phyloP scores from a whole-genome alignment of 2,888 invertebrate genomes.

The Eugnorisma glareosa region DNA sequence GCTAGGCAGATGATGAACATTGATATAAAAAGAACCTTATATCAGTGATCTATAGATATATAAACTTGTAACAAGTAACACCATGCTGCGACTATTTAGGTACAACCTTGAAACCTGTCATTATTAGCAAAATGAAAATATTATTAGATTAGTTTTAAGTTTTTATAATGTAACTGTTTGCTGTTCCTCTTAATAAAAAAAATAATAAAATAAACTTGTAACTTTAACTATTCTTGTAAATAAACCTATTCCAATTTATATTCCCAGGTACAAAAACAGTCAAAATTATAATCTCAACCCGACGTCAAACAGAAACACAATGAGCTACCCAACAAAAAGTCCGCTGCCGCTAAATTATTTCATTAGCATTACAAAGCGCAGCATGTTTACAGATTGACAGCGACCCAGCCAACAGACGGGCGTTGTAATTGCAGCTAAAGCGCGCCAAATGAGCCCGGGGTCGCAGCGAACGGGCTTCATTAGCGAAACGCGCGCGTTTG shows the following conservation, averaged over 20 bases:
- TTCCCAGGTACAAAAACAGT: not conserved
- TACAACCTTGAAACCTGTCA: not conserved
- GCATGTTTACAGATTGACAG: constrained; percentile 46
- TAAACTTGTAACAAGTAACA: no score
- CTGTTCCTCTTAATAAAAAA: no score
- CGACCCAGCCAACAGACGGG: constrained; percentile 9
- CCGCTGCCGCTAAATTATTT: constrained; percentile 17
- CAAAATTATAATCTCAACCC: not conserved
- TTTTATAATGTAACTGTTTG: no score
- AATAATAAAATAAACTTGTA: no score
- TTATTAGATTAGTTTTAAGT: no score
- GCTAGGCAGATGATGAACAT: no score
- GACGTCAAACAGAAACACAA: not conserved
- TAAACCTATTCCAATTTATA: not conserved
- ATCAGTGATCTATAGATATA: no score
- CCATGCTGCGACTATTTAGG: no score
- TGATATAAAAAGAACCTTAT: no score
- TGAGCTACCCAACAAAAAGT: not conserved
- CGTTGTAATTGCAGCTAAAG: constrained; percentile 47
- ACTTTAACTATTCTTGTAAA: not conserved
- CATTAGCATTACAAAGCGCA: constrained; percentile 51
- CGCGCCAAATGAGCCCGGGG: constrained; percentile 39
- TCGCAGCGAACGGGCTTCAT: constrained; percentile 36
- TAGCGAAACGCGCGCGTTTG: constrained; percentile 34
- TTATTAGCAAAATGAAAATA: no score